Base-by-base conservation (phyloP, 2,113 vertebrate species). In the Oryzias curvinotus region DNA sequence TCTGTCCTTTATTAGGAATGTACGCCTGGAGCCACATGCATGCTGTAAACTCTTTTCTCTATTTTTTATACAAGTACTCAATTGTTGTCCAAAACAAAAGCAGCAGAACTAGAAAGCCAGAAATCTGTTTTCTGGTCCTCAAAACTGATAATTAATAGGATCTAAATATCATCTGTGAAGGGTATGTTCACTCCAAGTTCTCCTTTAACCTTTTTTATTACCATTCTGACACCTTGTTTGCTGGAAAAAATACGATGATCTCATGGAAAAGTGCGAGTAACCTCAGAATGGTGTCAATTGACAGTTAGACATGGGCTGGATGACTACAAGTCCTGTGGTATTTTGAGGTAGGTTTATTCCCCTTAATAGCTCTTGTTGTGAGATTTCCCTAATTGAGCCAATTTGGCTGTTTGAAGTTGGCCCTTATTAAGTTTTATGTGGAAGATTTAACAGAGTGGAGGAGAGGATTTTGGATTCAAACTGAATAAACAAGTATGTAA, bases 371-470 rank as follows among this genome's bases (percentile, higher is more conserved):
- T 79, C 55, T 66, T 36, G 68, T 71, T 82, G 71, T 68, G 72
- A 73, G 81, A 86, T 81, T 78, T 81, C 61, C 47, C 77, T 83
- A 87, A 86, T 86, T 86, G 63, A 84, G 85, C 84, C 60, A 65
- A 83, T 84, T 87, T 85, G 70, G 52, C 54, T 28, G 72, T 88
- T 87, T 87, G 71, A 89, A 87, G 80, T 81, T 78, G 2, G 63
- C 63, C 64, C 77, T 84, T 77, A 83, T 90, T 88, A 82, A 76
- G 68, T 89, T 91, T 90, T 88, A 90, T 84, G 78, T 83, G 78
- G 62, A 80, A 73, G 71, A 68, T 85, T 85, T 86, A 83, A 87
- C 71, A 6, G 77, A 67, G 67, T 72, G 62, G 45, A 73, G 49
- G 61, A 72, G 68, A 56, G 47, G 71, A 70, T 77, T 89, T 82